phyloP scores from a whole-genome alignment of 2,113 vertebrate genomes.

The Rutilus rutilus region DNA sequence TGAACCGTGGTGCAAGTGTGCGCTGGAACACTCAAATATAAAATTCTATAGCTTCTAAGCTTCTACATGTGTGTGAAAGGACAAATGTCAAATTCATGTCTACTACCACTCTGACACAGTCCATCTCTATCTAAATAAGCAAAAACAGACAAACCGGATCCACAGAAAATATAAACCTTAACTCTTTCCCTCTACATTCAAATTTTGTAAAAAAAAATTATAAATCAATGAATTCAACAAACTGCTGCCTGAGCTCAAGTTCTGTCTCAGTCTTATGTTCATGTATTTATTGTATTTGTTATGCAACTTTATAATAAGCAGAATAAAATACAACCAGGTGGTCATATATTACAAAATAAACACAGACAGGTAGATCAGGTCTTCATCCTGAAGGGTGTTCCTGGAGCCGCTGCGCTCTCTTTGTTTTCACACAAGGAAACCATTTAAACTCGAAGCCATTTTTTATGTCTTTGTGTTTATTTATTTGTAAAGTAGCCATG shows the following conservation, averaged over 20 bases:
- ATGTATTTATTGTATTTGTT: neutral
- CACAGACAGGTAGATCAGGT: too few species aligned
- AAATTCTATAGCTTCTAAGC: neutral
- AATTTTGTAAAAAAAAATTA: neutral
- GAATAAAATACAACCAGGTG: neutral
- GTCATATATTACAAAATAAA: neutral
- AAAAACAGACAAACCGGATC: neutral
- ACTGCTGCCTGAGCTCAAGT: neutral
- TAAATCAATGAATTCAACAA: neutral
- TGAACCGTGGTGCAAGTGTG: too few species aligned
- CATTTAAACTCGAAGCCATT: too few species aligned
- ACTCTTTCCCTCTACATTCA: neutral
- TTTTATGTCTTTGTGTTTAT: too few species aligned
- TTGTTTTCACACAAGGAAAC: too few species aligned
- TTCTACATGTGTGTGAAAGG: neutral
- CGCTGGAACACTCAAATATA: neutral
- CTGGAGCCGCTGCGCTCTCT: too few species aligned
- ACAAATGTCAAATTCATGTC: neutral
- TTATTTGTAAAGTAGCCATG: too few species aligned
- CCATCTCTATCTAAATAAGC: neutral
- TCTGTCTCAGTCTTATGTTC: neutral
- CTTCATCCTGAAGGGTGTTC: too few species aligned
- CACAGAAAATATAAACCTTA: neutral
- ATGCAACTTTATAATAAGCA: neutral
- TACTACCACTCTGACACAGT: neutral